Evolutionary conservation across 1,140 invertebrate genomes (phyloP).

Genomic region (Sitobion miscanthi): DNA sequence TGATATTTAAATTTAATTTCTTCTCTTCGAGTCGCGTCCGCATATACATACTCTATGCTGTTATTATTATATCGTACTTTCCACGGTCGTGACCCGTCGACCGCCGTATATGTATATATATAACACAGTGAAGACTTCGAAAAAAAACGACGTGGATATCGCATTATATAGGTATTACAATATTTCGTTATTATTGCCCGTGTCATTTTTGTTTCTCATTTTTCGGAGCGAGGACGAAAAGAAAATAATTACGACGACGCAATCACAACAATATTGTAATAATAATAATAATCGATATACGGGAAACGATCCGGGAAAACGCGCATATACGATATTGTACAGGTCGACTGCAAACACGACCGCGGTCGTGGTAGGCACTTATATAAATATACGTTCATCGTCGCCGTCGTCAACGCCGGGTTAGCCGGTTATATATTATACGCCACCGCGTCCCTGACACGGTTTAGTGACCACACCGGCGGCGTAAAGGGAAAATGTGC

Average conservation of each 20-base stretch:
- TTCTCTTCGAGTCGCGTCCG: neutral
- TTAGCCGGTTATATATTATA: neutral
- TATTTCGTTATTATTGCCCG: neutral
- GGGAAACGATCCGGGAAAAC: neutral
- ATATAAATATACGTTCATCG: slow-evolving; percentile 11
- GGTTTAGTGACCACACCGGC: slow-evolving; percentile 29
- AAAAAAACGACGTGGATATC: neutral
- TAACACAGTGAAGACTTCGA: neutral
- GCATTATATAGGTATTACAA: neutral
- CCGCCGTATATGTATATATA: neutral
- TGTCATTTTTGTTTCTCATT: too few relatives aligned
- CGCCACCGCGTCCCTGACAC: slow-evolving; percentile 41
- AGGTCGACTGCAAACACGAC: neutral
- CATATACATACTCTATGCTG: neutral
- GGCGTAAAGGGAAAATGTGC: slow-evolving; percentile 22
- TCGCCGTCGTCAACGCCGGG: neutral
- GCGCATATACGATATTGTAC: neutral
- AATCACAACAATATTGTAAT: neutral
- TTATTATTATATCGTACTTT: neutral
- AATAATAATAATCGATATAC: slow-evolving; percentile 15
- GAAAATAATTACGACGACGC: neutral
- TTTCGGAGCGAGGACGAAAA: slow-evolving; percentile 21
- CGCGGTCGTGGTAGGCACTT: neutral
- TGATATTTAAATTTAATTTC: slow-evolving; percentile 41
- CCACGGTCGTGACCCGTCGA: slow-evolving; percentile 25